phyloP scores from a whole-genome alignment of 2,888 invertebrate genomes.

The Aplocera efformata region DNA sequence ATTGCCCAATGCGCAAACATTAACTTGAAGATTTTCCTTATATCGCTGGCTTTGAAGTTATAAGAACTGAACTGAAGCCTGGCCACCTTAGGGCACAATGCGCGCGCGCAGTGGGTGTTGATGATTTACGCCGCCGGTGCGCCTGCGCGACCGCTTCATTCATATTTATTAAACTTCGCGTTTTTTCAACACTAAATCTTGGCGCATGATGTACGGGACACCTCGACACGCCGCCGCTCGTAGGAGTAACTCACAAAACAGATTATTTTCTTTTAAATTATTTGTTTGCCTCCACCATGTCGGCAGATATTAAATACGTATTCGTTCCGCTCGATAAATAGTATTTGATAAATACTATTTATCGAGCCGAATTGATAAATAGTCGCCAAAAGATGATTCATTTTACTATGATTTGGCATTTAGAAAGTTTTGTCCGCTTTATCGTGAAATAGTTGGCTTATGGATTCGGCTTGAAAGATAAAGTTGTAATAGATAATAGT shows the following conservation, averaged over 20 bases:
- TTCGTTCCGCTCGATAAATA: slow-evolving; percentile 22
- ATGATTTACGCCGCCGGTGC: slow-evolving; percentile 59
- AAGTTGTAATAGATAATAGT: too few species aligned
- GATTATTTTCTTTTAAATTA: slow-evolving; percentile 20
- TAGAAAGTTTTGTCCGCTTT: slow-evolving; percentile 18
- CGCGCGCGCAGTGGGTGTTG: slow-evolving; percentile 67
- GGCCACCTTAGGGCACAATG: slow-evolving; percentile 34
- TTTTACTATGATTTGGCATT: slow-evolving; percentile 19
- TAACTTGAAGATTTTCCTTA: slow-evolving; percentile 5
- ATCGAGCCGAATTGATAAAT: slow-evolving; percentile 26
- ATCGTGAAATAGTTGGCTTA: slow-evolving; percentile 5
- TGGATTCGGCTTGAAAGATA: slow-evolving; percentile 8
- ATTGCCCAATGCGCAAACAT: neutral
- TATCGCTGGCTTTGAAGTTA: slow-evolving; percentile 18
- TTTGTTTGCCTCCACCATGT: slow-evolving; percentile 19
- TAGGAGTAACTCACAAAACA: slow-evolving; percentile 22
- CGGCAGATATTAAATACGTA: slow-evolving; percentile 17
- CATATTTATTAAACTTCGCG: slow-evolving; percentile 67
- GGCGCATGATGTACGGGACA: slow-evolving; percentile 55
- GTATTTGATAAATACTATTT: too few species aligned
- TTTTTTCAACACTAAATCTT: slow-evolving; percentile 67
- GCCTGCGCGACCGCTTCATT: slow-evolving; percentile 56
- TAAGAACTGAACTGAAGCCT: slow-evolving; percentile 17
- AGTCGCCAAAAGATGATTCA: slow-evolving; percentile 26
- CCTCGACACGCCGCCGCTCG: slow-evolving; percentile 35